Conservation (phyloP, 2,888 invertebrate genomes). For the Ornithoptera priamus region DNA sequence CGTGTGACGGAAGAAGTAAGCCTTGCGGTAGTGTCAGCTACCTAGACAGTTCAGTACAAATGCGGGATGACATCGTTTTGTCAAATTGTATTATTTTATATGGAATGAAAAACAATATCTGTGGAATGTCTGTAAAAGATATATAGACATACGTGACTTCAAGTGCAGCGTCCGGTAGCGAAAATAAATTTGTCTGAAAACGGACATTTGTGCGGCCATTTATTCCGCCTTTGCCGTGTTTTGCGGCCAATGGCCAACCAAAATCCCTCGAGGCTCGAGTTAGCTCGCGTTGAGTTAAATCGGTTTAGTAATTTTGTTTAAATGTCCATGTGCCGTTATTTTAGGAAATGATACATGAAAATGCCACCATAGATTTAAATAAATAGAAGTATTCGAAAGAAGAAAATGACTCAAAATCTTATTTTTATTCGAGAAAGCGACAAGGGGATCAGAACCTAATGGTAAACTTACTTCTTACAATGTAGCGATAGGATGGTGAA, state of each 20-base stretch:
- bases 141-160: constrained; percentile 6
- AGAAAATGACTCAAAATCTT: not conserved
- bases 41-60: not conserved
- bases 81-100: not conserved
- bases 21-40: not conserved
- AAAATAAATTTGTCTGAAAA: constrained; percentile 25
- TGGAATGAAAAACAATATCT: not conserved
- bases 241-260: constrained; percentile 6
- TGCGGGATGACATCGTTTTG: not conserved
- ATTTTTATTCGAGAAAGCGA: too few relatives aligned
- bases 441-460: too few relatives aligned
- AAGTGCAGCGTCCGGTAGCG: constrained; percentile 23
- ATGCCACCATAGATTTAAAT: too few relatives aligned
- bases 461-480: too few relatives aligned
- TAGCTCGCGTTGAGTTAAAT: constrained; percentile 6
- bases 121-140: not conserved
- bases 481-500: too few relatives aligned
- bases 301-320: constrained; percentile 5
- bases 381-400: too few relatives aligned
- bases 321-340: not conserved
- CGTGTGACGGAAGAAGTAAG: not conserved
- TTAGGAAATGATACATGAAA: too few relatives aligned
- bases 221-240: constrained; percentile 34
- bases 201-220: constrained; percentile 16
- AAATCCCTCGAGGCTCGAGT: constrained; percentile 1